Evolutionary conservation across 2,113 vertebrate genomes (phyloP), one percentile per base, ranked within the genome.

Genomic region (Siniperca chuatsi): DNA sequence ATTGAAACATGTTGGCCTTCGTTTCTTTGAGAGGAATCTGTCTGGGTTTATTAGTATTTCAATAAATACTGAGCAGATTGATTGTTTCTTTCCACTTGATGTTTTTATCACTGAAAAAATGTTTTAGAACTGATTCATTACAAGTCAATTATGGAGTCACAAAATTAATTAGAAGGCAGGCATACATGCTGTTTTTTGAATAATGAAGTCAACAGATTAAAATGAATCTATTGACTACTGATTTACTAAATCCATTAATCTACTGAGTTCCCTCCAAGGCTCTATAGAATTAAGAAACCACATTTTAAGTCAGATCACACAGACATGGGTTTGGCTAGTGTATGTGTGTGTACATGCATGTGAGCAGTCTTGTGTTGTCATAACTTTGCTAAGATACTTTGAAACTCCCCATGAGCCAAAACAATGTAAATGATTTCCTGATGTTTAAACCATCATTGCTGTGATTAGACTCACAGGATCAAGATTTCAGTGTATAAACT

Each of bases 361-460:
- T 9, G 23, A 83, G 74, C 25, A 69, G 52, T 69, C 35, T 72
- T 74, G 44, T 84, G 83, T 85, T 91, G 80, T 92, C 73, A 75
- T 86, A 92, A 89, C 74, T 92, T 88, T 78, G 72, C 88, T 52
- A 44, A 83, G 81, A 91, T 85, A 86, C 75, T 83, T 76, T 80
- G 81, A 80, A 92, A 89, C 82, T 87, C 72, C 69, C 73, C 57
- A 66, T 77, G 83, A 86, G 82, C 82, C 84, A 69, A 79, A 66
- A 79, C 55, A 73, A 74, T 70, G 85, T 68, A 88, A 93, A 94
- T 90, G 76, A 91, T 91, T 94, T 93, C 92, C 93, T 80, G 61
- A 93, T 93, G 92, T 93, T 92, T 81, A 78, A 94, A 85, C 79
- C 89, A 70, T 84, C 78, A 33, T 69, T 75, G 76, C 68, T 80